A percentile compares a stretch with the other conserved stretches of the same genome.
Evolutionary conservation across 2,113 vertebrate species (phyloP).

Genomic region (Nematolebias whitei): DNA sequence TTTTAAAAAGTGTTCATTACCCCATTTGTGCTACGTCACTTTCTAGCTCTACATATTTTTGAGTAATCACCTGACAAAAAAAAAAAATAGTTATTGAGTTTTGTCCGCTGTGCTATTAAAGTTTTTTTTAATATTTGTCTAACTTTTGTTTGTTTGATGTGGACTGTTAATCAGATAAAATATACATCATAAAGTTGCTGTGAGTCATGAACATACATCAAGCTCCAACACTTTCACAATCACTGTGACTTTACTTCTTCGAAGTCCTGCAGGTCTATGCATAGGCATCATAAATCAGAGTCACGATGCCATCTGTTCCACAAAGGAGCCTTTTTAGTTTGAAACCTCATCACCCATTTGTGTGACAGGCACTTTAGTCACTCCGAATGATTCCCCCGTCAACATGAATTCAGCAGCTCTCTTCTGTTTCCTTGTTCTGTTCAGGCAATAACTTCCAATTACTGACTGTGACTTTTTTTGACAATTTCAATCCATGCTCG

Average conservation of each 20-base stretch:
- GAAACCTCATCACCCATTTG: conserved; percentile 50
- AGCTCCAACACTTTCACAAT: conserved; percentile 25
- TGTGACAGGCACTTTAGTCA: conserved; percentile 51
- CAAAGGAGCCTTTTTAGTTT: conserved; percentile 57
- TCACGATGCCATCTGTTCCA: conserved; percentile 50
- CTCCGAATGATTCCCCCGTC: conserved; percentile 50
- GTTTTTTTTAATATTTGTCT: no score
- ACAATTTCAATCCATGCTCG: conserved; percentile 59
- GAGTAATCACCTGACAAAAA: no score
- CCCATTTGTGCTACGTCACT: no score
- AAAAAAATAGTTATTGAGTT: no score
- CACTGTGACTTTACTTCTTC: conserved; percentile 22
- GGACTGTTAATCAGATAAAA: conserved; percentile 13
- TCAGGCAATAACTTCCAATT: conserved; percentile 54
- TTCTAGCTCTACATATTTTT: no score
- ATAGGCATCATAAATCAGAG: conserved; percentile 56
- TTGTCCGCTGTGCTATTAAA: no score
- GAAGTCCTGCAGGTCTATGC: conserved; percentile 39
- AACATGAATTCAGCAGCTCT: conserved; percentile 50
- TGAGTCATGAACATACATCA: conserved; percentile 32
- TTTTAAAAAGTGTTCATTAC: no score
- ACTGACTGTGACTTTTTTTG: conserved; percentile 32
- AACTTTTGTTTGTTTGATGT: background rate
- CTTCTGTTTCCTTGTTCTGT: conserved; percentile 55
- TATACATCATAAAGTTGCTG: background rate